A percentile compares a stretch with the other conserved stretches of the same genome.
These are phyloP conservation scores for Gallinago undulata DNA, from an alignment of 2,113 vertebrate species.

Conservation along the genomic window DNA sequence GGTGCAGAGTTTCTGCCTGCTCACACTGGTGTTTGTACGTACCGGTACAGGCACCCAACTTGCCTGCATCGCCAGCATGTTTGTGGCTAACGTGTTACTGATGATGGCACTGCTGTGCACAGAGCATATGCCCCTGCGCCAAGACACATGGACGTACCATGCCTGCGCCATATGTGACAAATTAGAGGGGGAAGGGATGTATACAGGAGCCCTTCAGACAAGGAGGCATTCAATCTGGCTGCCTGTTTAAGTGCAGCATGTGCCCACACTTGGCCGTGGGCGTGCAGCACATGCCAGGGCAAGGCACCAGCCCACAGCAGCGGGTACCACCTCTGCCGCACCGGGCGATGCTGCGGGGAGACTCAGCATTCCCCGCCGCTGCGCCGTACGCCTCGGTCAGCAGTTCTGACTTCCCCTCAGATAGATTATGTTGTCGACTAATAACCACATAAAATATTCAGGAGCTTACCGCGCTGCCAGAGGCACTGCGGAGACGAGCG, in stretches of 20 bases:
- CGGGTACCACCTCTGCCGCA: fast-evolving
- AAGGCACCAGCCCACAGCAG: background rate
- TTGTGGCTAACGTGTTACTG: background rate
- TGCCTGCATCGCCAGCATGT: background rate
- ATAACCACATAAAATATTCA: conserved; percentile 67
- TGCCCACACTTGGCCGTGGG: background rate
- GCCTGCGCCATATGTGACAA: background rate
- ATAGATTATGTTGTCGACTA: conserved; percentile 37
- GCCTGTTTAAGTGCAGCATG: background rate
- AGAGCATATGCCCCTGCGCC: background rate
- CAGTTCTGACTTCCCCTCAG: conserved; percentile 39
- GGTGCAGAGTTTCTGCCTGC: background rate
- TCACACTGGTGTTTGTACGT: background rate
- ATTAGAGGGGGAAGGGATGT: background rate
- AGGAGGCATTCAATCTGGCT: background rate
- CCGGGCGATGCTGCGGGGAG: background rate
- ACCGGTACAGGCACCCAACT: background rate
- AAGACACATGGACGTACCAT: background rate
- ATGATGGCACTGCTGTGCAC: background rate
- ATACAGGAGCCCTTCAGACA: background rate
- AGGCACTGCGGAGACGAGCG: conserved; percentile 21
- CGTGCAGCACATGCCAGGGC: background rate
- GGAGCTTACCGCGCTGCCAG: conserved; percentile 38
- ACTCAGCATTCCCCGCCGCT: background rate
- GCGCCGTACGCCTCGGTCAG: conserved; percentile 8